Base-by-base conservation (phyloP, 2,888 invertebrate species). In the Eretmocerus hayati region DNA sequence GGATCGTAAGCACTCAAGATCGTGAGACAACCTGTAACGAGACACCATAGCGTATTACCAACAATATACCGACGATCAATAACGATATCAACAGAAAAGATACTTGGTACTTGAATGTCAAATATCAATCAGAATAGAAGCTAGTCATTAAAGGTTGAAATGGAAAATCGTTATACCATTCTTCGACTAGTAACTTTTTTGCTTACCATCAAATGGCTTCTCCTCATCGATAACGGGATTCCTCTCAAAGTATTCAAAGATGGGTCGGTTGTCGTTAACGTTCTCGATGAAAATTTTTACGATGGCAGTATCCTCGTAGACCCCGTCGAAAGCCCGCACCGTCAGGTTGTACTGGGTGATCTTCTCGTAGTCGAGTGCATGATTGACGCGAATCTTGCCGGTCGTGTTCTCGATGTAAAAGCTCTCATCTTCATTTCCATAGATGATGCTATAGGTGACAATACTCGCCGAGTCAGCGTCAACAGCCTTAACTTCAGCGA, bases 181-280 rank as follows among this genome's bases (percentile, higher is more conserved):
- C n/a, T n/a, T n/a, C n/a, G n/a, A n/a, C n/a, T n/a, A n/a, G n/a
- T n/a, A n/a, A n/a, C n/a, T n/a, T n/a, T n/a, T 23, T 47, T 11
- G 6, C 33, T 11, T 21, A 51, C 51, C 41, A 13, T 33, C 33
- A 16, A 41, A 43, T 9, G 84, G 63, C 42, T 75, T 77, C 65
- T 92, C 90, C 65, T 90, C 90, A 40, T 79, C 74, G 50, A 90
- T 87, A 1, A 81, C 84, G 42, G 84, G 84, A 44, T 82, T 83
- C 60, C 84, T 84, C 42, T 83, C 77, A 42, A 82, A 83, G 40
- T 80, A 71, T 21, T 75, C 70, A 64, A 96, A 95, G 2, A 84
- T 80, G 0, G 96, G 96, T 0, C 85, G 84, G 69, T 94, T 92
- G 67, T 96, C 96, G 65, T 96, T 96, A 38, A 93, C 85, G 69